Evolutionary conservation across 2,797 vertebrate genomes (phyloP).

Genomic region (Hylomyscus alleni): DNA sequence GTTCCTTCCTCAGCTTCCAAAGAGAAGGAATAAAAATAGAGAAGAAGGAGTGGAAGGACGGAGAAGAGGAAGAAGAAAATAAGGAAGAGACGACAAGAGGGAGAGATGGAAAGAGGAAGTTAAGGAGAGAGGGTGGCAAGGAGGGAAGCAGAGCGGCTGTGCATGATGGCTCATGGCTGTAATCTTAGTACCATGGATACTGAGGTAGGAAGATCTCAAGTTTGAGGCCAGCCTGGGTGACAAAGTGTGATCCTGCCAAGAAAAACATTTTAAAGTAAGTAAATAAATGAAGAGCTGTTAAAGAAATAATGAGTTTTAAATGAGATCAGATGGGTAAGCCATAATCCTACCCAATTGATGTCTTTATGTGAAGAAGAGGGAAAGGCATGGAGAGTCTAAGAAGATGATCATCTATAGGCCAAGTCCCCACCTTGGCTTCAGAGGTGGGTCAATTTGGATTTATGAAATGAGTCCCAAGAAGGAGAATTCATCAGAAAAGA

Average conservation of each 20-base stretch:
- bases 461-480: not conserved
- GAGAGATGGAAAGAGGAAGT: not conserved
- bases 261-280: not conserved
- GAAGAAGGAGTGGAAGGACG: no score
- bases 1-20: not conserved
- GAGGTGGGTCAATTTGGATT: not conserved
- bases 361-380: not conserved
- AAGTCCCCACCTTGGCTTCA: not conserved
- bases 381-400: not conserved
- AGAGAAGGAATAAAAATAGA: not conserved
- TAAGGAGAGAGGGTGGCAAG: no score
- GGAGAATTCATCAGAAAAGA: not conserved
- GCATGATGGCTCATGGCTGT: not conserved
- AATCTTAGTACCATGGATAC: not conserved
- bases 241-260: not conserved
- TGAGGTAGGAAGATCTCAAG: not conserved
- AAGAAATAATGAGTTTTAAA: not conserved
- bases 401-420: not conserved
- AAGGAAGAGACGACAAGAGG: no score
- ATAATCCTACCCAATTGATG: not conserved
- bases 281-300: not conserved
- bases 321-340: not conserved
- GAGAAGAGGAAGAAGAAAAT: not conserved
- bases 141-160: not conserved
- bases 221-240: not conserved